Percentiles rank a stretch among this genome's conserved stretches.
Conservation (phyloP, 2,113 vertebrate genomes). For the Strix aluco region DNA sequence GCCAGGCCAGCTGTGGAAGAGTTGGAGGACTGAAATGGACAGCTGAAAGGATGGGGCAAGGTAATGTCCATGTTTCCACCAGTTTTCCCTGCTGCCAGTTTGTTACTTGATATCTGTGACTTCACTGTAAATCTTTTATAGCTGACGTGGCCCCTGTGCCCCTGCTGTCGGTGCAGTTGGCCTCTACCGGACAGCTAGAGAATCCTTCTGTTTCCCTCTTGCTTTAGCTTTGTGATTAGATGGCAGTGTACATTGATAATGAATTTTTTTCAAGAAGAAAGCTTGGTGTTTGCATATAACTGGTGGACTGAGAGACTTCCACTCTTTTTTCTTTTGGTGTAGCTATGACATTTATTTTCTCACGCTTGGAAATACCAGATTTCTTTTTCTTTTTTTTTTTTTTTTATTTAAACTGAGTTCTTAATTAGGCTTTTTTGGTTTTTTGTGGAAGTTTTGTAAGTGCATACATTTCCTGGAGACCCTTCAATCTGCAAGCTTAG, state of each 20-base stretch:
- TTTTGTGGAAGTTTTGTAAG: neutral
- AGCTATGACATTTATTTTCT: neutral
- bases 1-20: neutral
- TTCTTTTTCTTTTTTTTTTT: neutral
- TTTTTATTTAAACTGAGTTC: neutral
- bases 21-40: conserved; percentile 3
- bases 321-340: neutral
- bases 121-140: neutral
- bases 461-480: neutral
- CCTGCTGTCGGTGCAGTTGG: neutral
- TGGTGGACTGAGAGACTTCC: neutral
- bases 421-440: neutral
- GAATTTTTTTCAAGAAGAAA: neutral
- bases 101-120: neutral
- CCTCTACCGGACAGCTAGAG: neutral
- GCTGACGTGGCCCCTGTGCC: neutral
- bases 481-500: neutral
- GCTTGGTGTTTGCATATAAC: neutral
- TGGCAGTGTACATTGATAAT: neutral
- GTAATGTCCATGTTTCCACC: conserved; percentile 18
- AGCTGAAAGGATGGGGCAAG: neutral
- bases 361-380: neutral
- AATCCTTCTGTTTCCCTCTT: neutral
- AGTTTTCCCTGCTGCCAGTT: neutral
- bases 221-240: neutral